Evolutionary conservation across 2,888 invertebrate genomes (phyloP).

Genomic region (Choreutis nemorana): DNA sequence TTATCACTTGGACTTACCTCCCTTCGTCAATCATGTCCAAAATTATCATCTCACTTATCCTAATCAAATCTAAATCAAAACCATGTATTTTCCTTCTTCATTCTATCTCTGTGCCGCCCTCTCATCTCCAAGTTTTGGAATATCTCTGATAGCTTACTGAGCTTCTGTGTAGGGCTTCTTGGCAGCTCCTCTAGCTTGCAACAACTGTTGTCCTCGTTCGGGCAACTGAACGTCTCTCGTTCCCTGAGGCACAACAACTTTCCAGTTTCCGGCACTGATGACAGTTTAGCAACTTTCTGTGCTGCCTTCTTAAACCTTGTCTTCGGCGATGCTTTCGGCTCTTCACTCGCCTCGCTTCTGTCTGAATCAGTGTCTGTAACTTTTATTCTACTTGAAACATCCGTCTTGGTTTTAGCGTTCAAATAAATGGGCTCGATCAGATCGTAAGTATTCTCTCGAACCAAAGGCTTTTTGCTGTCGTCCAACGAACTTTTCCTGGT

Average conservation of each 20-base stretch:
- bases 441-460: slow-evolving; percentile 56
- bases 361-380: slow-evolving; percentile 10
- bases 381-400: slow-evolving; percentile 13
- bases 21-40: slow-evolving; percentile 15
- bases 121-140: slow-evolving; percentile 51
- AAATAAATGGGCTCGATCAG: slow-evolving; percentile 48
- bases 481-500: slow-evolving; percentile 29
- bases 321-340: slow-evolving; percentile 36
- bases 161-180: slow-evolving; percentile 35
- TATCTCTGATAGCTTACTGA: slow-evolving; percentile 49
- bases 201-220: slow-evolving; percentile 21
- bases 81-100: slow-evolving; percentile 60
- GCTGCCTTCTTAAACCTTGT: slow-evolving; percentile 53
- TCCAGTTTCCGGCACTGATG: slow-evolving; percentile 46
- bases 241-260: slow-evolving; percentile 47
- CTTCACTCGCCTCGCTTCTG: slow-evolving; percentile 7
- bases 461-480: slow-evolving; percentile 26
- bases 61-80: slow-evolving; percentile 29
- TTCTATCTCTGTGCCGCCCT: slow-evolving; percentile 39
- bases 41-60: slow-evolving; percentile 14
- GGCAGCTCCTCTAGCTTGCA: slow-evolving; percentile 36
- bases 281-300: slow-evolving; percentile 41
- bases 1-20: slow-evolving; percentile 25
- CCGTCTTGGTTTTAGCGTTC: slow-evolving; percentile 28
- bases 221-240: slow-evolving; percentile 30